These are phyloP conservation scores for Pseudolaguvia tuberculata DNA, from an alignment of 2,113 vertebrate species.

Conservation along the genomic window DNA sequence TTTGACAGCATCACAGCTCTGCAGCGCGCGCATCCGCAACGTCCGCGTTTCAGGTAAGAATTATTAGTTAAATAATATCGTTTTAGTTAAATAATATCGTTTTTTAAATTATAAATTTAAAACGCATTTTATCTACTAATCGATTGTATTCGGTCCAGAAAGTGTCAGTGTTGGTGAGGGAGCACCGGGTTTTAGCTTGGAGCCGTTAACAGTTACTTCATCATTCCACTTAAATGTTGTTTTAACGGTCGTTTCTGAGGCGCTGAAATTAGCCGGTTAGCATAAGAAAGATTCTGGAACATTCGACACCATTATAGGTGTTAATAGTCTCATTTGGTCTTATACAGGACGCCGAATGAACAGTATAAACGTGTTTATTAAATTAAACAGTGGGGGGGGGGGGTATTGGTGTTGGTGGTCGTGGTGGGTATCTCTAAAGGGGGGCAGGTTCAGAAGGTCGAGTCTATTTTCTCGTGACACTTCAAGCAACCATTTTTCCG, in stretches of 20 bases:
- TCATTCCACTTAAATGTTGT: neutral
- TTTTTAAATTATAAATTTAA: neutral
- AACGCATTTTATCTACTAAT: neutral
- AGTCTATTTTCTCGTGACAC: neutral
- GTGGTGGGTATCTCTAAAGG: neutral
- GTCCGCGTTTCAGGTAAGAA: neutral
- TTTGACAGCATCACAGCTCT: neutral
- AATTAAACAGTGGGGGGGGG: neutral
- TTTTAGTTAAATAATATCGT: neutral
- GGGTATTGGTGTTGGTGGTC: neutral
- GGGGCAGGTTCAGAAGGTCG: neutral
- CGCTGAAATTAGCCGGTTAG: neutral
- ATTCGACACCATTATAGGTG: neutral
- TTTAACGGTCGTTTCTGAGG: neutral
- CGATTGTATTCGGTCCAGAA: neutral
- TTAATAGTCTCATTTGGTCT: neutral
- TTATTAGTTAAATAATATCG: neutral
- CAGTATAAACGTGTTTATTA: neutral
- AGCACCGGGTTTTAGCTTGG: neutral
- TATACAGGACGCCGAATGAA: neutral
- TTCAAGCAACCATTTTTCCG: neutral
- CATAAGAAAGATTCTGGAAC: neutral
- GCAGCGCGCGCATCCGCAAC: constrained; percentile 18
- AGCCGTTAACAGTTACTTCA: constrained; percentile 3
- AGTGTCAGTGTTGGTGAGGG: neutral